phyloP scores from a whole-genome alignment of 1,140 invertebrate genomes.

The Drosophila parabipectinata region DNA sequence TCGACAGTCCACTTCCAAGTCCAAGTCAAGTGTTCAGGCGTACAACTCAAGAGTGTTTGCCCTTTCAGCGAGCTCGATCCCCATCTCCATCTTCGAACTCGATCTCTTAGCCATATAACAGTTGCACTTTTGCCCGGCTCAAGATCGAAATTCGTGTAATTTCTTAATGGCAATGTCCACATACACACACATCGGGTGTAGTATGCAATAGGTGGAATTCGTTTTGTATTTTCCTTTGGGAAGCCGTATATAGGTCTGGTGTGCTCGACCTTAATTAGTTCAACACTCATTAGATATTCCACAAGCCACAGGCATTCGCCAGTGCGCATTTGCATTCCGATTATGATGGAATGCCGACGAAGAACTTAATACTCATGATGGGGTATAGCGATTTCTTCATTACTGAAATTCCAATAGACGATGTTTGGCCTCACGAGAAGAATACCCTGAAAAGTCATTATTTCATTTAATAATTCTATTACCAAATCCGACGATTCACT shows the following conservation, averaged over 20 bases:
- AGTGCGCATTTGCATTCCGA: conserved; percentile 56
- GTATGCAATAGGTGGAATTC: not conserved
- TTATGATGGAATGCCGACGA: conserved; percentile 26
- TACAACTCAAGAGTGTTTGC: conserved; percentile 61
- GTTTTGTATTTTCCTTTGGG: conserved; percentile 14
- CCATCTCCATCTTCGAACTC: conserved; percentile 28
- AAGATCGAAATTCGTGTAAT: conserved; percentile 58
- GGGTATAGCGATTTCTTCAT: conserved; percentile 44
- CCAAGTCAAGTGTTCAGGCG: conserved; percentile 43
- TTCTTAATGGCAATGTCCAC: conserved; percentile 45
- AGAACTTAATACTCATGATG: conserved; percentile 58
- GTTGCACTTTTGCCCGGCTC: conserved; percentile 41
- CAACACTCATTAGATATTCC: conserved; percentile 63
- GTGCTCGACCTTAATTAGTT: conserved; percentile 73
- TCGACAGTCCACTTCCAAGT: conserved; percentile 21
- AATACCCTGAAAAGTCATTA: conserved; percentile 1
- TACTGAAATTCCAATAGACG: conserved; percentile 50
- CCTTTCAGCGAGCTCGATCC: conserved; percentile 58
- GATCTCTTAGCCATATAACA: conserved; percentile 53
- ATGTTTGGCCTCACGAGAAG: conserved; percentile 2
- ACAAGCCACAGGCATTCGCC: conserved; percentile 66
- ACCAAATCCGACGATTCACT: too few relatives aligned
- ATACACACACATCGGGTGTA: not conserved
- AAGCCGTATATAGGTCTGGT: conserved; percentile 55
- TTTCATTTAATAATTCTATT: not conserved